Conservation (phyloP, 2,888 invertebrate genomes). For the Drosophila quinaria region DNA sequence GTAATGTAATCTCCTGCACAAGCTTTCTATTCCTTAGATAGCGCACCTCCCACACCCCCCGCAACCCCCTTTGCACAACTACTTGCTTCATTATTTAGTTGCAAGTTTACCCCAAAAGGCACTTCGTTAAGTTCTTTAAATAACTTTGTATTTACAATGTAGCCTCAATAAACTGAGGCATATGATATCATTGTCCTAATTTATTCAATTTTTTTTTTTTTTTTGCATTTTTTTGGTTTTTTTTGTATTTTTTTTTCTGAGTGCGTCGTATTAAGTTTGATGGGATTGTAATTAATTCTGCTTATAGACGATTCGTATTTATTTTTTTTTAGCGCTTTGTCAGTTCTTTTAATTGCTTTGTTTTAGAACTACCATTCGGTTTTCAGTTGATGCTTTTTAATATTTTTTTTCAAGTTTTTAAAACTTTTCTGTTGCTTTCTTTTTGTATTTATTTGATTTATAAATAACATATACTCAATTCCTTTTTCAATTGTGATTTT, state of each 20-base stretch:
- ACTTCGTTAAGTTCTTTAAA: not conserved
- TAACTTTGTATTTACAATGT: not conserved
- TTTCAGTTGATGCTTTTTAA: not conserved
- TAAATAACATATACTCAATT: not conserved
- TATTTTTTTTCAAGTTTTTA: not conserved
- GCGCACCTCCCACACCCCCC: not conserved
- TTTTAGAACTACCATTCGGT: not conserved
- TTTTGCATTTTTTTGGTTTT: not conserved
- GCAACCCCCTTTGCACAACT: not conserved
- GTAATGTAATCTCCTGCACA: constrained; percentile 26
- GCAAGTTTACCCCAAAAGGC: constrained; percentile 8
- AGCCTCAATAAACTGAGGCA: not conserved
- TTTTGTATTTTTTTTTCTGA: not conserved
- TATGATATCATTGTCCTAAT: not conserved
- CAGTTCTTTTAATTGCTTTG: not conserved
- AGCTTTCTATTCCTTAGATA: constrained; percentile 5
- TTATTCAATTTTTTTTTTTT: not conserved
- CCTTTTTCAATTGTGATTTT: not conserved
- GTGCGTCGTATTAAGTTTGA: not conserved
- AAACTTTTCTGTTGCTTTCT: no score
- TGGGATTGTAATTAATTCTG: not conserved
- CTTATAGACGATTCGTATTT: not conserved
- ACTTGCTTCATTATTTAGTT: constrained; percentile 9
- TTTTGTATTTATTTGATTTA: no score
- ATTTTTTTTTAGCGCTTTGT: not conserved